These are phyloP conservation scores for Ptilodon capucinus DNA, from an alignment of 2,888 invertebrate species.

Conservation along the genomic window DNA sequence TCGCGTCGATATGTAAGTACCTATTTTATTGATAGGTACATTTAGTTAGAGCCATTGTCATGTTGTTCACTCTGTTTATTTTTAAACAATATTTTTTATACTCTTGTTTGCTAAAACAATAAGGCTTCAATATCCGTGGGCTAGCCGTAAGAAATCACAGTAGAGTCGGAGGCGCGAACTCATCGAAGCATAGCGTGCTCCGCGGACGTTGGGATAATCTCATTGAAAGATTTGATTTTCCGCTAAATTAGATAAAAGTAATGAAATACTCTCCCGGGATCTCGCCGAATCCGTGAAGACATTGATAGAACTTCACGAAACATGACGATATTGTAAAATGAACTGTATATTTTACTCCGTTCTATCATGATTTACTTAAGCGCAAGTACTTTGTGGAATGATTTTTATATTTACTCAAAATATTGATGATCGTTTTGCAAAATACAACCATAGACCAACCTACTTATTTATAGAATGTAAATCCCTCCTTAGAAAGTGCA, in stretches of 20 bases:
- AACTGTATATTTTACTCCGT: not conserved
- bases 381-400: too few species aligned
- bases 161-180: conserved; percentile 41
- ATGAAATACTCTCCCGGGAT: conserved; percentile 71
- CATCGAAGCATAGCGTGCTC: conserved; percentile 39
- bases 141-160: conserved; percentile 26
- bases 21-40: too few species aligned
- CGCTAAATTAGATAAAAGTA: conserved; percentile 80
- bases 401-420: too few species aligned
- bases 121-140: not conserved
- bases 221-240: conserved; percentile 80
- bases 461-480: too few species aligned
- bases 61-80: too few species aligned
- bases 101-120: not conserved
- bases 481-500: too few species aligned
- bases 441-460: too few species aligned
- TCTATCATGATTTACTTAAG: not conserved
- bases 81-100: too few species aligned
- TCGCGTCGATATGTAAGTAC: too few species aligned
- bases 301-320: conserved; percentile 50
- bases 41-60: too few species aligned
- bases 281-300: conserved; percentile 42
- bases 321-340: conserved; percentile 27
- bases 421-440: too few species aligned
- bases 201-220: conserved; percentile 70